Evolutionary conservation across 2,797 vertebrate genomes (phyloP).

Genomic region (Gastrophryne carolinensis): DNA sequence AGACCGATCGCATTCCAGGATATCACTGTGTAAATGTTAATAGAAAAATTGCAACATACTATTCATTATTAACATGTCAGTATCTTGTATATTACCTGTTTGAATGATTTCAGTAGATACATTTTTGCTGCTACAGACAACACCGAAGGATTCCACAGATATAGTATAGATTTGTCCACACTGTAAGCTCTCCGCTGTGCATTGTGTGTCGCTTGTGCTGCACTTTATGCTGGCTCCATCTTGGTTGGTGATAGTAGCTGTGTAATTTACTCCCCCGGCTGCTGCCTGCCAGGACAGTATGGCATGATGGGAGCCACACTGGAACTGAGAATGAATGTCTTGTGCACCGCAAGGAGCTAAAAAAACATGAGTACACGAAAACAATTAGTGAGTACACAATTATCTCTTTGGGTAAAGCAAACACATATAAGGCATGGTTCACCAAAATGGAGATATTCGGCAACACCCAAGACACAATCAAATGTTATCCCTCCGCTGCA

Average conservation of each 20-base stretch:
- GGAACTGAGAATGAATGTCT: background rate
- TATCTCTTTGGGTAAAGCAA: too few relatives aligned
- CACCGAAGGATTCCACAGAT: constrained; percentile 57
- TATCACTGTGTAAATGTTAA: too few relatives aligned
- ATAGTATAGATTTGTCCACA: constrained; percentile 69
- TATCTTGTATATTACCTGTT: too few relatives aligned
- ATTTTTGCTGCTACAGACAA: constrained; percentile 56
- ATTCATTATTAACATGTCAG: too few relatives aligned
- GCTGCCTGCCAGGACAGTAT: constrained; percentile 10
- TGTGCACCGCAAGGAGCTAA: constrained; percentile 3
- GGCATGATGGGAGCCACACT: background rate
- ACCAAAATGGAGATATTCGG: too few relatives aligned
- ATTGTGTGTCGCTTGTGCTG: constrained; percentile 59
- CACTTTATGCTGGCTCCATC: constrained; percentile 50
- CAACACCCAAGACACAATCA: too few relatives aligned
- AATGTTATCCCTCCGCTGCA: too few relatives aligned
- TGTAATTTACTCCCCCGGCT: constrained; percentile 6
- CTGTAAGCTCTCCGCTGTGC: constrained; percentile 61
- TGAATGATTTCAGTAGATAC: background rate
- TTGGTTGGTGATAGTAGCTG: background rate
- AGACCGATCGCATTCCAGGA: too few relatives aligned
- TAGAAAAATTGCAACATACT: too few relatives aligned
- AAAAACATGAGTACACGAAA: too few relatives aligned
- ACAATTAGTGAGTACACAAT: too few relatives aligned
- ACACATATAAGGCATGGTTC: too few relatives aligned